Conservation (phyloP, 2,113 vertebrate species). For the Oxygymnocypris stewartii region DNA sequence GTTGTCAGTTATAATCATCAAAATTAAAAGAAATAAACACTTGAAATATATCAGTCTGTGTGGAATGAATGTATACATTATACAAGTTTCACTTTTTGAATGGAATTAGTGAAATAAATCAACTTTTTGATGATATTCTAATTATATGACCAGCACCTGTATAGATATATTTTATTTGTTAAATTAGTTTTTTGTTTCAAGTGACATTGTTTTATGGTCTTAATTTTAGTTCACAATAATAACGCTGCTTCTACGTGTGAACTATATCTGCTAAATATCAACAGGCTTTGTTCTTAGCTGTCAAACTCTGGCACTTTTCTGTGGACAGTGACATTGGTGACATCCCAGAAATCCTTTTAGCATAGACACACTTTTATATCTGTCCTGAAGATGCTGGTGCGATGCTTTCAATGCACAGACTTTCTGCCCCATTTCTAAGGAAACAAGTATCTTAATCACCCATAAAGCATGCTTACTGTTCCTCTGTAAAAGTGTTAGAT, state of each 20-base stretch:
- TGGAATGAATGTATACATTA: too few species aligned
- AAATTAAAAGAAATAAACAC: too few species aligned
- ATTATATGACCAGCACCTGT: too few species aligned
- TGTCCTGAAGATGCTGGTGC: background rate
- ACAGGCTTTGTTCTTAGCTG: background rate
- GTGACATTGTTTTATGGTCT: background rate
- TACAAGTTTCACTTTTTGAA: too few species aligned
- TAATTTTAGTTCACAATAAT: background rate
- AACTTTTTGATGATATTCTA: too few species aligned
- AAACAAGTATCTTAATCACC: background rate
- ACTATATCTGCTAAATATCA: background rate
- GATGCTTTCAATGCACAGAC: background rate
- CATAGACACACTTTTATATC: background rate
- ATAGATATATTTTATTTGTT: too few species aligned
- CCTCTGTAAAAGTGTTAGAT: conserved; percentile 6
- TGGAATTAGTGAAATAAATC: too few species aligned
- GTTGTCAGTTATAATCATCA: too few species aligned
- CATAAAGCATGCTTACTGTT: background rate
- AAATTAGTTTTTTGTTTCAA: too few species aligned
- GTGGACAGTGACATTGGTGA: background rate
- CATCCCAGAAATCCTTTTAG: conserved; percentile 12
- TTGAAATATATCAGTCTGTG: too few species aligned
- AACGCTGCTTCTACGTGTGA: background rate
- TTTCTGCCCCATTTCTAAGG: background rate
- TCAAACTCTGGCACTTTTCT: background rate